Evolutionary conservation across 2,113 vertebrate species (phyloP).

Genomic region (Carassius auratus): DNA sequence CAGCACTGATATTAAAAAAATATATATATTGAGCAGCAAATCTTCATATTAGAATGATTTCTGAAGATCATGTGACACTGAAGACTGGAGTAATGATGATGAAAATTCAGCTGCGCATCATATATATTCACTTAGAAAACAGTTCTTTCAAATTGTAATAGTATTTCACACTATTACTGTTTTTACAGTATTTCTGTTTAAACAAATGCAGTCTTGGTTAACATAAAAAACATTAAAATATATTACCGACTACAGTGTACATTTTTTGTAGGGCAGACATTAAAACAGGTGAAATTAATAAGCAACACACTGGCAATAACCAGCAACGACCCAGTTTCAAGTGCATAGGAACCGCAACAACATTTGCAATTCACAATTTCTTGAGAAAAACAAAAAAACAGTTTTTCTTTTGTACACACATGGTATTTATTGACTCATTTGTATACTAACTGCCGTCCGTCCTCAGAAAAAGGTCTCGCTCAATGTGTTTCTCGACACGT

Average conservation of each 20-base stretch:
- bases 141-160: background rate
- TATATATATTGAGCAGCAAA: too few species aligned
- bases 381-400: too few species aligned
- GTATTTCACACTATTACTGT: background rate
- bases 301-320: too few species aligned
- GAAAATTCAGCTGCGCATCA: background rate
- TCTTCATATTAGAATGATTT: too few species aligned
- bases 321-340: too few species aligned
- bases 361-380: too few species aligned
- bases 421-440: background rate
- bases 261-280: background rate
- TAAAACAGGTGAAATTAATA: background rate
- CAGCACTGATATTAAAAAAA: too few species aligned
- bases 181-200: background rate
- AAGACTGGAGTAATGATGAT: background rate
- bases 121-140: background rate
- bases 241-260: background rate
- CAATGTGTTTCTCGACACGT: constrained; percentile 94
- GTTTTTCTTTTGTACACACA: background rate
- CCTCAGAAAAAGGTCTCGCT: constrained; percentile 95
- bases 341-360: too few species aligned
- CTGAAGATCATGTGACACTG: too few species aligned
- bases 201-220: background rate
- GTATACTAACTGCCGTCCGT: constrained; percentile 35
- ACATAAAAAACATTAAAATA: background rate